Evolutionary conservation across 2,888 invertebrate species (phyloP).

Genomic region (Cryptocheilus praepositus): DNA sequence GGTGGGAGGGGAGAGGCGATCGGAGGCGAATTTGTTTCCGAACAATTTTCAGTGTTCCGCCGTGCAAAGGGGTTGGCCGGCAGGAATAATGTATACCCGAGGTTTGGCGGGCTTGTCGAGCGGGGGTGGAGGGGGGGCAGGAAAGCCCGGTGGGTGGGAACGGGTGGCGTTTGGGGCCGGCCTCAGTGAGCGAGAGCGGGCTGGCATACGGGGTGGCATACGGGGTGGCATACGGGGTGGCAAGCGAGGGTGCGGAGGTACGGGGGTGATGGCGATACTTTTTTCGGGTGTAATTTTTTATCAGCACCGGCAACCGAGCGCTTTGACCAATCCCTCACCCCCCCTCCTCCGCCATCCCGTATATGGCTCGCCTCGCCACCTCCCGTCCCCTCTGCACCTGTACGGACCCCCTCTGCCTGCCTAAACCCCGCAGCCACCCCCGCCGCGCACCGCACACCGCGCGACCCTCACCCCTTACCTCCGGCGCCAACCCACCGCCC

Average conservation of each 20-base stretch:
- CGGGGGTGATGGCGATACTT: slow-evolving; percentile 61
- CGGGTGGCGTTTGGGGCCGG: slow-evolving; percentile 2
- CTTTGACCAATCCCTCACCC: slow-evolving; percentile 67
- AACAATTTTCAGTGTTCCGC: slow-evolving; percentile 63
- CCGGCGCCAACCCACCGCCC: slow-evolving; percentile 29
- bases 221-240: slow-evolving; percentile 25
- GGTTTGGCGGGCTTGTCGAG: slow-evolving; percentile 60
- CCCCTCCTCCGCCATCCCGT: slow-evolving; percentile 47
- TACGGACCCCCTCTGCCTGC: slow-evolving; percentile 40
- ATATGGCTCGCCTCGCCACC: slow-evolving; percentile 45
- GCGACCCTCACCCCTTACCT: slow-evolving; percentile 35
- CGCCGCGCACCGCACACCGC: slow-evolving; percentile 28
- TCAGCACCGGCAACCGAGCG: slow-evolving; percentile 66
- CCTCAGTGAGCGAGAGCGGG: slow-evolving; percentile 22
- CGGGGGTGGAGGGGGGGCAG: slow-evolving; percentile 26
- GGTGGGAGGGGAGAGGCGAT: slow-evolving; percentile 6
- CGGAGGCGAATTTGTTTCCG: slow-evolving; percentile 58
- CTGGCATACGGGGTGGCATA: slow-evolving; percentile 6
- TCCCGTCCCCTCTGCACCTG: slow-evolving; percentile 42
- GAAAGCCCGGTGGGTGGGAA: slow-evolving; percentile 18
- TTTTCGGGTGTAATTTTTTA: slow-evolving; percentile 71
- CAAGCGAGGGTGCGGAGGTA: slow-evolving; percentile 24
- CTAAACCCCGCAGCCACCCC: slow-evolving; percentile 30
- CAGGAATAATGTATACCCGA: slow-evolving; percentile 68
- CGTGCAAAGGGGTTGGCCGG: slow-evolving; percentile 59